Conservation (phyloP, 2,797 vertebrate genomes). For the Sebastiscus albofasciatus region DNA sequence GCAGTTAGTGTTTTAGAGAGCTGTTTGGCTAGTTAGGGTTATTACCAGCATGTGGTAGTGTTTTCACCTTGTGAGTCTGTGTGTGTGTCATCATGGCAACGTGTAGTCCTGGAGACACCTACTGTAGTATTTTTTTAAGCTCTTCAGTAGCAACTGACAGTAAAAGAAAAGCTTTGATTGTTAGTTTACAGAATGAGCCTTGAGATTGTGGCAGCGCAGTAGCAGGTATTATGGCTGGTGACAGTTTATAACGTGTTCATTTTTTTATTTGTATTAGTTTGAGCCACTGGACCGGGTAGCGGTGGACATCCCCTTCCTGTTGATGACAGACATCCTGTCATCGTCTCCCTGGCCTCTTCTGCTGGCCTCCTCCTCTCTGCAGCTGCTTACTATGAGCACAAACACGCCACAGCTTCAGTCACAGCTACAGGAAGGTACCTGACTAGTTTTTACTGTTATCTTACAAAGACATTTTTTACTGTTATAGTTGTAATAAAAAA, state of each 20-base stretch:
- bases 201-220: background rate
- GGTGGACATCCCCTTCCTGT: conserved; percentile 73
- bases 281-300: conserved; percentile 66
- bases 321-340: conserved; percentile 73
- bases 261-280: conserved; percentile 21
- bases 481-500: background rate
- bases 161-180: background rate
- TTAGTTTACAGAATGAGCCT: background rate
- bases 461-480: background rate
- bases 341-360: conserved; percentile 88
- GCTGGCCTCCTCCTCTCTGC: conserved; percentile 83
- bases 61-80: too few species aligned
- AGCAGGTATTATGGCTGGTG: background rate
- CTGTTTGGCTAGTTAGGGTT: too few species aligned
- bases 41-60: too few species aligned
- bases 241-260: background rate
- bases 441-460: background rate
- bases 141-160: background rate
- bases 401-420: conserved; percentile 86
- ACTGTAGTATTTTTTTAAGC: background rate
- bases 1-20: too few species aligned
- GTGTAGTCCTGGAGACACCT: too few species aligned
- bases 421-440: conserved; percentile 87
- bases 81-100: too few species aligned
- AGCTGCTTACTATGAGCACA: conserved; percentile 84